These are phyloP conservation scores for Euphydryas editha DNA, from an alignment of 2,888 invertebrate species.

Conservation along the genomic window DNA sequence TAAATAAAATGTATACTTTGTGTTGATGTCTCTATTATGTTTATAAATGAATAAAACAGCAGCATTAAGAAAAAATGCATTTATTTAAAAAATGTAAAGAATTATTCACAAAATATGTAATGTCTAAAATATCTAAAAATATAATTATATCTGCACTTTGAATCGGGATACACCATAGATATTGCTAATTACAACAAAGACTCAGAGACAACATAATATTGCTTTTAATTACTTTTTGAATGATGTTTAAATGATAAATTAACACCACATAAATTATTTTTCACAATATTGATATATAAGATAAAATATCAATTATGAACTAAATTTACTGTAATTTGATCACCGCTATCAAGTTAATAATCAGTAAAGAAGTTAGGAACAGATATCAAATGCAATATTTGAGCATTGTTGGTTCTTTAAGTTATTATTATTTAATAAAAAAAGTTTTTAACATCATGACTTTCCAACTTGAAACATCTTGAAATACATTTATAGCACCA, in stretches of 20 bases:
- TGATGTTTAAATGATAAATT: conserved; percentile 1
- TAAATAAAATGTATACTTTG: too few relatives aligned
- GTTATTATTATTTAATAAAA: conserved; percentile 12
- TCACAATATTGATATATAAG: background rate
- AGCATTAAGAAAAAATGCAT: conserved; percentile 44
- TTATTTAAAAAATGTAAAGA: conserved; percentile 53
- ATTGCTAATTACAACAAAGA: conserved; percentile 14
- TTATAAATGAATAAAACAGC: background rate
- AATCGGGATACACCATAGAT: conserved; percentile 27
- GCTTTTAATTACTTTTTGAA: conserved; percentile 7
- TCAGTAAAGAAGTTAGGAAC: conserved; percentile 48
- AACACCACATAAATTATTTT: conserved; percentile 7
- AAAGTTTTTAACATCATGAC: conserved; percentile 10
- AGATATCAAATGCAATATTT: conserved; percentile 55
- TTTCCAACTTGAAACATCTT: conserved; percentile 23
- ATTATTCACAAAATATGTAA: conserved; percentile 57
- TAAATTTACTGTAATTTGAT: conserved; percentile 1
- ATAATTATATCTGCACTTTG: conserved; percentile 54
- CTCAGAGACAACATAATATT: too few relatives aligned
- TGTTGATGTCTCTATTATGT: too few relatives aligned
- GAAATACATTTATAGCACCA: conserved; percentile 48
- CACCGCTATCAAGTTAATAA: conserved; percentile 27
- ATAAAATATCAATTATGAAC: background rate
- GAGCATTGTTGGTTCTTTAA: conserved; percentile 47
- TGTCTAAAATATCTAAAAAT: conserved; percentile 66